These are phyloP conservation scores for Planococcus citri DNA, from an alignment of 1,140 invertebrate species.

Conservation along the genomic window DNA sequence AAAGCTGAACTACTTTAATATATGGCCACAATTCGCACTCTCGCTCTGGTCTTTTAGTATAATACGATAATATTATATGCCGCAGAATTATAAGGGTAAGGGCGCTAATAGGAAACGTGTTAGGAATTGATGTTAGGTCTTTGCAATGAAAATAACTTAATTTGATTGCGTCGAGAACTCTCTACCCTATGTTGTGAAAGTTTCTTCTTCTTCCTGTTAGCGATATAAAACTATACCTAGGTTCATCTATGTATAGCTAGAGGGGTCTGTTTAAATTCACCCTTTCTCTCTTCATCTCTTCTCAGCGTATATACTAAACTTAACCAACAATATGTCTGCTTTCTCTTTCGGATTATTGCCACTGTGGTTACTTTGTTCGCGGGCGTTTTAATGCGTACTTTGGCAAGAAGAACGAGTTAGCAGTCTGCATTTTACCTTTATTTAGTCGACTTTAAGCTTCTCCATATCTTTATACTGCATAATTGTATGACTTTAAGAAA, in stretches of 20 bases:
- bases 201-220: conserved; percentile 10
- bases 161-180: conserved; percentile 15
- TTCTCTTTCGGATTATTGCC: conserved; percentile 5
- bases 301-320: too few species aligned
- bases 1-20: background rate
- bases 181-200: background rate
- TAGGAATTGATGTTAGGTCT: conserved; percentile 13
- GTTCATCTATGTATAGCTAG: too few species aligned
- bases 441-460: background rate
- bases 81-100: background rate
- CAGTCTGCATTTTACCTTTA: background rate
- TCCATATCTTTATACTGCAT: background rate
- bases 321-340: conserved; percentile 10
- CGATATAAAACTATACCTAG: background rate
- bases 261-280: background rate
- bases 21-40: background rate
- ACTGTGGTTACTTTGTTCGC: background rate
- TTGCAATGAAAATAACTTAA: conserved; percentile 12
- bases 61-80: conserved; percentile 6
- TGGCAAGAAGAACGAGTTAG: too few species aligned
- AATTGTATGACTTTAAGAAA: background rate
- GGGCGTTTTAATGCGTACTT: background rate
- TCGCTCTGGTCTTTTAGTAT: background rate
- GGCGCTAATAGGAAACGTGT: conserved; percentile 15
- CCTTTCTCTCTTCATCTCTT: too few species aligned